Base-by-base conservation (phyloP, 1,140 invertebrate genomes). In the Chrysopa pallens region DNA sequence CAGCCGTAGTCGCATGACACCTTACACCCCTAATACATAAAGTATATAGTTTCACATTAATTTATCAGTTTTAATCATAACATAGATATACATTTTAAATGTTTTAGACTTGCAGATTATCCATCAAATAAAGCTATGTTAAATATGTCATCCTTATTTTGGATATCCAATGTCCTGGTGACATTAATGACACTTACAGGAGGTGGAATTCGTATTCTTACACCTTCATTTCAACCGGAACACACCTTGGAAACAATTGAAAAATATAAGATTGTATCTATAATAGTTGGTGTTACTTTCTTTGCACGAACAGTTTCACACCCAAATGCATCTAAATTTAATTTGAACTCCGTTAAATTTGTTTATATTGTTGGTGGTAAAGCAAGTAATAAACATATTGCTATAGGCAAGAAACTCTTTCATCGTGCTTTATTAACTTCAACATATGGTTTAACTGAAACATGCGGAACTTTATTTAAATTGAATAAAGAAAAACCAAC, bases 381-480 rank as follows among this genome's bases (percentile, higher is more conserved):
- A 28, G 49, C 63, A 39, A 52, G 57, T 39, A 29, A 43, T 6
- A 36, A 44, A 15, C 50, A 55, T 1, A 58, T 64, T 15, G 38
- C 29, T 36, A 49, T 53, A 47, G 40, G 55, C 6, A 56, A 56
- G 44, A 46, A 49, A 6, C 50, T 52, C 48, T 60, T 61, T 44
- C 55, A 58, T 27, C 48, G 58, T 17, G 51, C 63, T 38, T 47
- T 42, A 42, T 41, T 54, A 14, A 46, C 59, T 12, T 55, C 60
- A 52, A 59, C 55, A 1, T 67, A 64, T 42, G 65, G 65, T 8
- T 57, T 58, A 52, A 65, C 63, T 40, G 65, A 67, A 49, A 42
- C 53, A 2, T 45, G 54, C 5, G 58, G 59, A 40, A 42, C 48
- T 6, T 2, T 33, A 6, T 39, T 38, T 12, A 38, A 48, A 11